Conservation (phyloP, 2,888 invertebrate species). For the Artemia sinica region DNA sequence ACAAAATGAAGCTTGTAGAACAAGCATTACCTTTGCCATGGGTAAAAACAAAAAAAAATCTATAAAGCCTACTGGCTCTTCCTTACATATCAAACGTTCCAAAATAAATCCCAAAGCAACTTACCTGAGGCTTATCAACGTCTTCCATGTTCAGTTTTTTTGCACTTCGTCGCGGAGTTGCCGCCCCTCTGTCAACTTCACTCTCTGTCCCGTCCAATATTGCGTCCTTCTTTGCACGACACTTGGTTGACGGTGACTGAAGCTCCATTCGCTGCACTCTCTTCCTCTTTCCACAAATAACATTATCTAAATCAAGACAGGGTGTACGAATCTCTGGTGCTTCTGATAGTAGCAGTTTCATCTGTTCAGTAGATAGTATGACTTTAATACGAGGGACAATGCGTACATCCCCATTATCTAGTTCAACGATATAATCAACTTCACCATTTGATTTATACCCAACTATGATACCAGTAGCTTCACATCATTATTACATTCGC, state of each 20-base stretch:
- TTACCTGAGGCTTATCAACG: no score
- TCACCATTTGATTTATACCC: constrained; percentile 6
- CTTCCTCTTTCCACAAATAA: background rate
- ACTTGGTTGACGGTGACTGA: background rate
- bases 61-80: no score
- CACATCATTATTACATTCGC: background rate
- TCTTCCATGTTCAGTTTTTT: no score
- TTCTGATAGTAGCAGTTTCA: background rate
- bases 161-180: background rate
- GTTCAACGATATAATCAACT: constrained; percentile 8
- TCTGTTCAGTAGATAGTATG: background rate
- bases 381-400: background rate
- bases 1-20: no score
- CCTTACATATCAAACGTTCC: no score
- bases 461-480: background rate
- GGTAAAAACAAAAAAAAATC: no score
- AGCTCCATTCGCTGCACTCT: background rate
- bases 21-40: no score
- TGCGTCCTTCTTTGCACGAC: constrained; percentile 17
- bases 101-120: no score
- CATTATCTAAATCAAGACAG: background rate
- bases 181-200: constrained; percentile 2
- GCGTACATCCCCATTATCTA: background rate
- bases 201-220: constrained; percentile 20
- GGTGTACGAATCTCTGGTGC: background rate